These are phyloP conservation scores for Echinops telfairi DNA, from an alignment of 2,113 vertebrate species.

Conservation along the genomic window DNA sequence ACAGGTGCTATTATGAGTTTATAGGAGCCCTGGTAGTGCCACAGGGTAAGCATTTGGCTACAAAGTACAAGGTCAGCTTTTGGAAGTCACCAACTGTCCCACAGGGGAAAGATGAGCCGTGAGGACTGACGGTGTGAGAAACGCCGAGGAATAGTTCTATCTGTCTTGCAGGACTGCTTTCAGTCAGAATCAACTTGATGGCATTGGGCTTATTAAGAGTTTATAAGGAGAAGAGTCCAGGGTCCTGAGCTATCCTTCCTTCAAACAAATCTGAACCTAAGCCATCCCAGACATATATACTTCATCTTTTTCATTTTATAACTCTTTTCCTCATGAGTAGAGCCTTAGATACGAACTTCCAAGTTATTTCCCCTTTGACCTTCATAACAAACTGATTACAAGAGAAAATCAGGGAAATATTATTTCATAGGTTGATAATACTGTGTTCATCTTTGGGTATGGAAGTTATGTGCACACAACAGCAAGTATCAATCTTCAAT, in stretches of 20 bases:
- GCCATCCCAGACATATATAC: not conserved
- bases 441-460: conserved; percentile 32
- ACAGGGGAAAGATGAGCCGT: no score
- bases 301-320: conserved; percentile 43
- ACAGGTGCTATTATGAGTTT: not conserved
- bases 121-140: no score
- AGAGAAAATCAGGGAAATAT: conserved; percentile 55
- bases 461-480: conserved; percentile 2
- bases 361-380: conserved; percentile 51
- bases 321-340: conserved; percentile 34
- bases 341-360: conserved; percentile 48
- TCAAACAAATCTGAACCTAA: conserved; percentile 21
- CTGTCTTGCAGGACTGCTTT: no score
- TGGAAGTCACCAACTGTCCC: no score
- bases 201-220: not conserved
- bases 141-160: no score
- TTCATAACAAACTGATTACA: conserved; percentile 34
- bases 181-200: no score
- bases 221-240: conserved; percentile 14
- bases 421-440: conserved; percentile 17
- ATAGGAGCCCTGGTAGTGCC: no score
- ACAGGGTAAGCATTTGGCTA: no score
- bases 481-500: conserved; percentile 39
- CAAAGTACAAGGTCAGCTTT: no score
- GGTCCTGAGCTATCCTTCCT: not conserved